Base-by-base conservation (phyloP, 2,888 invertebrate genomes). In the Muscina levida region DNA sequence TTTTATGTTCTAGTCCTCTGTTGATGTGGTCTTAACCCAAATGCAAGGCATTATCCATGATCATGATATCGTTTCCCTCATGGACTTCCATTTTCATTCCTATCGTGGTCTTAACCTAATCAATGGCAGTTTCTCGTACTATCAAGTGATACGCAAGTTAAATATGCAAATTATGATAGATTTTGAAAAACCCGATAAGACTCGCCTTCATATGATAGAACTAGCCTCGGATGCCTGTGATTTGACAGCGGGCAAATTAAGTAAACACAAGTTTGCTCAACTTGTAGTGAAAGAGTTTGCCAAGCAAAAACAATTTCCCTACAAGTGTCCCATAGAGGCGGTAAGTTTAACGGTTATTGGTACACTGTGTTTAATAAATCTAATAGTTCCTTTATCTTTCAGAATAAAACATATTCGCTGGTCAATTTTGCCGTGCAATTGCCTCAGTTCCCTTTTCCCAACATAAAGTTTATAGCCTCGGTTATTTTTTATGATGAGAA, bases 381-480 rank as follows among this genome's bases (percentile, higher is more conserved):
- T 6, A 39, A n/a, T 4, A 48, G 19, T 2, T n/a, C 13, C 2
- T 26, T n/a, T 26, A n/a, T n/a, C n/a, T n/a, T n/a, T n/a, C 46
- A 78, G 68, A 70, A 70, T n/a, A 56, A n/a, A n/a, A 56, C 39
- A 1, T 78, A 48, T 78, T 37, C 31, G 3, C 48, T 73, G 46
- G 22, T 65, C 1, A 17, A 65, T 37, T 70, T 56, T 2, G 6
- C 39, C n/a, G 13, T 70, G 0, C 22, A 19, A 0, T 39, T n/a
- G 2, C 46, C 11, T 13, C 24, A 68, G 6, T 78, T 78, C 65
- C 72, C 78, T 11, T 48, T 73, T 59, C 15, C 65, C 10, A 73
- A 78, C 66, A 37, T 65, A n/a, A 73, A 78, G 72, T 62, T 73
- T 17, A 6, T 26, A 3, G 10, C 15, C 10, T 24, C 19, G 5